phyloP scores from a whole-genome alignment of 2,113 vertebrate genomes.

The Austrofundulus limnaeus region DNA sequence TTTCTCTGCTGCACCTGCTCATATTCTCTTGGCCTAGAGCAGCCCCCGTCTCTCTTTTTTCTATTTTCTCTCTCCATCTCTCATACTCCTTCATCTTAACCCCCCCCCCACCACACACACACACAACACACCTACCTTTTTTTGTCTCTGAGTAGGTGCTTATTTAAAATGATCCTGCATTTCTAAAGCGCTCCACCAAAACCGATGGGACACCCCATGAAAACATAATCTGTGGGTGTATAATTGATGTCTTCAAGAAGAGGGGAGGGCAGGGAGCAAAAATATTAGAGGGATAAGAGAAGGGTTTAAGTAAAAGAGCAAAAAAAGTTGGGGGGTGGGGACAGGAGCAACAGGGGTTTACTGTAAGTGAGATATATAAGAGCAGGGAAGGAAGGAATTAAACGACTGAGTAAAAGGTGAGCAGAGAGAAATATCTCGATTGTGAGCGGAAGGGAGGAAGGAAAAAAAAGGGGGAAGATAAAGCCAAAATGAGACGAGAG shows the following conservation, averaged over 20 bases:
- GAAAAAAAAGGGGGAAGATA: conserved; percentile 5
- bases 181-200: conserved; percentile 69
- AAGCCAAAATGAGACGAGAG: conserved; percentile 45
- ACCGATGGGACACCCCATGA: conserved; percentile 73
- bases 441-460: conserved; percentile 15
- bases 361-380: conserved; percentile 24
- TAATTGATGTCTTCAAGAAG: conserved; percentile 69
- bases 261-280: conserved; percentile 38
- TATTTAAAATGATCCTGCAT: conserved; percentile 75
- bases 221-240: conserved; percentile 70
- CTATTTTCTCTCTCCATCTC: conserved; percentile 70
- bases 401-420: conserved; percentile 41
- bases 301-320: conserved; percentile 27
- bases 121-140: conserved; percentile 13
- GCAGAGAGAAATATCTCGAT: conserved; percentile 45
- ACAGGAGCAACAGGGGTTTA: conserved; percentile 12
- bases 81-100: conserved; percentile 50
- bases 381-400: conserved; percentile 5
- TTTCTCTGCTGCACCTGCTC: conserved; percentile 81
- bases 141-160: conserved; percentile 69
- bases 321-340: conserved; percentile 5
- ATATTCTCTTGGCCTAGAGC: conserved; percentile 80
- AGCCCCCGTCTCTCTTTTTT: conserved; percentile 63
- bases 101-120: not conserved
- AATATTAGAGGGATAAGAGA: conserved; percentile 45